Evolutionary conservation across 2,797 vertebrate species (phyloP), one percentile per base, ranked within the genome.

Genomic region (Capromys pilorides): DNA sequence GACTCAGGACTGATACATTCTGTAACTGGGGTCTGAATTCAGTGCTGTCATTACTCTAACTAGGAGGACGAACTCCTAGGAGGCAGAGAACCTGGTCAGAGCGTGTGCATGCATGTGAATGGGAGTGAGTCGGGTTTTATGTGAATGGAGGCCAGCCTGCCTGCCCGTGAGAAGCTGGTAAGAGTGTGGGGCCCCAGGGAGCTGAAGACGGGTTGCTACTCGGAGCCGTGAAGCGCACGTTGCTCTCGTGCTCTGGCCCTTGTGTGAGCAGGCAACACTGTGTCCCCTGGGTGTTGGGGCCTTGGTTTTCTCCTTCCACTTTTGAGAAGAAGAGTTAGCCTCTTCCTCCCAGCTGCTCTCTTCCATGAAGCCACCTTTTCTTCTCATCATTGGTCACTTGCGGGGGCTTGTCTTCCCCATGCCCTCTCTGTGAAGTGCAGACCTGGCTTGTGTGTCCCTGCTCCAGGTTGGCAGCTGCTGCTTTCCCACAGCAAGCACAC

Each of bases 11-110:
- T 18, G 33, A 19, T 69, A 36, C 22, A 1, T 64, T 64, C 33
- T 41, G 78, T 22, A 71, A 59, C 14, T 0, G 11, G 3, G 14
- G n/a, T 24, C 33, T 24, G 61, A 49, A 57, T 26, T 12, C 2
- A 4, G 59, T 0, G 54, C 39, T 31, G 12, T 79, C 9, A 2
- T 7, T 0, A 0, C 4, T 73, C 22, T 49, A 5, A n/a, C 18
- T 12, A 39, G 36, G 26, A 61, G n/a, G 45, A 21, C 41, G 73
- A 54, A 9, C 6, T 8, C 28, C 14, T 1, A 22, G 12, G 19
- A 11, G 49, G 77, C 94, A n/a, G 81, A 84, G 80, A 19, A n/a
- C 62, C 49, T 6, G 4, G 57, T 8, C 0, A 0, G 77, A 66
- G 64, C 3, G 11, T 2, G 49, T 14, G 1, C 26, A 7, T 19